phyloP scores from a whole-genome alignment of 2,888 invertebrate species.

The Drosophila lutescens region DNA sequence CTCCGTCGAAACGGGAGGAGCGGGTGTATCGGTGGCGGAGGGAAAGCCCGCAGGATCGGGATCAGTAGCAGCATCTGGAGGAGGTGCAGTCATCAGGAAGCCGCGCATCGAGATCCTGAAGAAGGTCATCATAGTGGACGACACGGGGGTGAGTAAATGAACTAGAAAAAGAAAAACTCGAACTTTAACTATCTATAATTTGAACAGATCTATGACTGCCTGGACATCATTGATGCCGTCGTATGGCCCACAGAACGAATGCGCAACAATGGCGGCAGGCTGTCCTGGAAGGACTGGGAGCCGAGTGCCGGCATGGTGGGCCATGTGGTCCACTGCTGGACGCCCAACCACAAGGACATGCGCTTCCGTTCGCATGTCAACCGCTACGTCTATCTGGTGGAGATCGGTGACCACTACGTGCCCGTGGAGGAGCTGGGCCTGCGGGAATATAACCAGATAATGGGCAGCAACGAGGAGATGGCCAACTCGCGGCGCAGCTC shows the following conservation, averaged over 20 bases:
- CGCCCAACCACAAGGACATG: slow-evolving; percentile 95
- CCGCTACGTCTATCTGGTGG: slow-evolving; percentile 95
- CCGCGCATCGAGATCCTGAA: slow-evolving; percentile 82
- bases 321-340: slow-evolving; percentile 96
- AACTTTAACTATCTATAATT: neutral
- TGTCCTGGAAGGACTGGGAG: slow-evolving; percentile 95
- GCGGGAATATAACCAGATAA: slow-evolving; percentile 85
- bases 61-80: neutral
- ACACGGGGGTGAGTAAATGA: slow-evolving; percentile 79
- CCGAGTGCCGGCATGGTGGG: slow-evolving; percentile 97
- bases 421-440: slow-evolving; percentile 96
- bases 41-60: neutral
- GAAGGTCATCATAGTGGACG: slow-evolving; percentile 84
- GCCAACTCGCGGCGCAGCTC: slow-evolving; percentile 73
- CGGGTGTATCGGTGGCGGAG: slow-evolving; percentile 1
- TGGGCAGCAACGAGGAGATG: slow-evolving; percentile 72
- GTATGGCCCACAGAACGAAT: slow-evolving; percentile 97
- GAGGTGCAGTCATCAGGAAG: slow-evolving; percentile 46
- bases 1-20: slow-evolving; percentile 53
- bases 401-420: slow-evolving; percentile 96
- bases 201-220: slow-evolving; percentile 92
- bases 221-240: slow-evolving; percentile 95
- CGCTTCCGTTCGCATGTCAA: slow-evolving; percentile 95
- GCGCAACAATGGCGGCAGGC: slow-evolving; percentile 93
- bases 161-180: neutral